A percentile compares a stretch with the other conserved stretches of the same genome.
These are phyloP conservation scores for Rallus limicola DNA, from an alignment of 2,113 vertebrate genomes.

Conservation along the genomic window DNA sequence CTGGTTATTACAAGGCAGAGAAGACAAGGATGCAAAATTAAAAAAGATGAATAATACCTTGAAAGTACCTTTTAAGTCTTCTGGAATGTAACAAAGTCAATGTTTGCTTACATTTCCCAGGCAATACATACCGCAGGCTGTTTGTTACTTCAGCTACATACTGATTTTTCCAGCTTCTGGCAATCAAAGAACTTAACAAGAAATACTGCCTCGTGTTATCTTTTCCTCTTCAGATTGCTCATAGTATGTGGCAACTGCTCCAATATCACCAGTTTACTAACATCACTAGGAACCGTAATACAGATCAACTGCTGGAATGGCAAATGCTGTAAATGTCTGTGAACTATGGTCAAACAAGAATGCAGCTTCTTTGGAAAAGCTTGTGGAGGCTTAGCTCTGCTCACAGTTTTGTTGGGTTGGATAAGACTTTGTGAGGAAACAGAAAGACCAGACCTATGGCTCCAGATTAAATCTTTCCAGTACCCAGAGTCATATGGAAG, in stretches of 20 bases:
- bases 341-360: background rate
- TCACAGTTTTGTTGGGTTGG: background rate
- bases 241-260: background rate
- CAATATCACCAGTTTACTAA: background rate
- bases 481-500: background rate
- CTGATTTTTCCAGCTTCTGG: background rate
- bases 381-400: background rate
- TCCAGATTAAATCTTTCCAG: background rate
- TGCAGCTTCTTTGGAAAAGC: background rate
- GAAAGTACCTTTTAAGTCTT: background rate
- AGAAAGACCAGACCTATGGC: background rate
- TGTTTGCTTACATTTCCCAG: background rate
- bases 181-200: background rate
- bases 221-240: background rate
- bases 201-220: background rate
- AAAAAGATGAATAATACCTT: background rate
- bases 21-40: background rate
- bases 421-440: background rate
- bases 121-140: background rate
- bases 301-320: background rate
- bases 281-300: background rate
- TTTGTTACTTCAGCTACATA: background rate
- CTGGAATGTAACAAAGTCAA: background rate
- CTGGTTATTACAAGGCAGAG: background rate
- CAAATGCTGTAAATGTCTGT: background rate